phyloP scores from a whole-genome alignment of 2,888 invertebrate species.

The Agrochola macilenta region DNA sequence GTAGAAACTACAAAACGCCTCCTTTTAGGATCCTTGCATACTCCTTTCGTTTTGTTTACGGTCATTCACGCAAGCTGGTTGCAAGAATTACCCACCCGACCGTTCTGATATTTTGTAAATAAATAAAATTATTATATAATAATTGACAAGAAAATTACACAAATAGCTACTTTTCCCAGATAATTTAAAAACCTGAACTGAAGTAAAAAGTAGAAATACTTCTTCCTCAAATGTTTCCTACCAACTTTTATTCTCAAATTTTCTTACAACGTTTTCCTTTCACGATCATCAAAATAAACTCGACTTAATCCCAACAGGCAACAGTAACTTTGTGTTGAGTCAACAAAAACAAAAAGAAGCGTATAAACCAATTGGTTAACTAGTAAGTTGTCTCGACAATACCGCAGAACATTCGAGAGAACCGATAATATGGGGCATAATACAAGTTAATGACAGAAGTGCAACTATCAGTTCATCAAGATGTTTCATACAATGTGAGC shows the following conservation, averaged over 20 bases:
- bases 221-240: neutral
- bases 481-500: neutral
- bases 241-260: neutral
- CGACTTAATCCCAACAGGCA: neutral
- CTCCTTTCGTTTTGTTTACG: too few relatives aligned
- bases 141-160: neutral
- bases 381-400: constrained; percentile 27
- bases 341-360: constrained; percentile 14
- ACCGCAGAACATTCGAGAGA: neutral
- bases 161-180: neutral
- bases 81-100: too few relatives aligned
- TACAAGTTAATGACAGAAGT: constrained; percentile 9
- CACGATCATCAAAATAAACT: constrained; percentile 24
- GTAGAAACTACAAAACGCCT: too few relatives aligned
- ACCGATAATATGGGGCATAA: neutral
- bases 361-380: constrained; percentile 40
- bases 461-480: neutral
- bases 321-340: constrained; percentile 17
- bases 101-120: neutral
- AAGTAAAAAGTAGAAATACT: neutral
- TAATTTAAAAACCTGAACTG: neutral
- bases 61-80: too few relatives aligned
- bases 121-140: neutral
- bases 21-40: too few relatives aligned
- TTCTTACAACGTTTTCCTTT: neutral